Evolutionary conservation across 2,888 invertebrate species (phyloP), one percentile per base, ranked within the genome.

Genomic region (Drosophila nr. medialis): DNA sequence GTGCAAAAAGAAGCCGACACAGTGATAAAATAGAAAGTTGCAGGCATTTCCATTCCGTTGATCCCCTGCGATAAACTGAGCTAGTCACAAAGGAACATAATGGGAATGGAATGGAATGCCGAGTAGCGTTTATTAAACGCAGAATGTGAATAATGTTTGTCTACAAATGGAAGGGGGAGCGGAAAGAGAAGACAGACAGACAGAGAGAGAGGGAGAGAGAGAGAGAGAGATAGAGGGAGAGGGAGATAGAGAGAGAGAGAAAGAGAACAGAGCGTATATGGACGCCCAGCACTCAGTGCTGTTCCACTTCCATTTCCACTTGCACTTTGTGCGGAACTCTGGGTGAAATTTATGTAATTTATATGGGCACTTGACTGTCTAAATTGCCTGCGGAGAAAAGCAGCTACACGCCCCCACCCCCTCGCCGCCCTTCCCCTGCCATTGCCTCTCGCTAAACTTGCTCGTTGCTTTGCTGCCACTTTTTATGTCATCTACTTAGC

Each of bases 281-380:
- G 24, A 64, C 61, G 56, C 64, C 49, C 56, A 61, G 61, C 64
- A 54, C 73, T 73, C 55, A 55, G 36, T 60, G 55, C 48, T 59
- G 65, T 24, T 55, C 56, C 29, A 29, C 10, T n/a, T n/a, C 54
- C 68, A 53, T 54, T 64, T 65, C 65, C 56, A 67, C 61, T 78
- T 66, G 64, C 66, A 76, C 77, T 68, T 67, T 78, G 56, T 63
- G 68, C 74, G 67, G 69, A 55, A 73, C 81, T 76, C 79, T 84
- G 86, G 87, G 86, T 88, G 90, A 92, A 92, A 91, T 92, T 92
- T 91, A 92, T 92, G 92, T 93, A 93, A 93, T 93, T 93, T 93
- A 93, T 93, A 92, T 92, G 92, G 92, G 92, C 93, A 93, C 92
- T 93, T 93, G 93, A 92, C 92, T 92, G 92, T 91, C 92, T 91